Evolutionary conservation across 2,888 invertebrate species (phyloP), one percentile per base, ranked within the genome.

Genomic region (Epistrophe eligans): DNA sequence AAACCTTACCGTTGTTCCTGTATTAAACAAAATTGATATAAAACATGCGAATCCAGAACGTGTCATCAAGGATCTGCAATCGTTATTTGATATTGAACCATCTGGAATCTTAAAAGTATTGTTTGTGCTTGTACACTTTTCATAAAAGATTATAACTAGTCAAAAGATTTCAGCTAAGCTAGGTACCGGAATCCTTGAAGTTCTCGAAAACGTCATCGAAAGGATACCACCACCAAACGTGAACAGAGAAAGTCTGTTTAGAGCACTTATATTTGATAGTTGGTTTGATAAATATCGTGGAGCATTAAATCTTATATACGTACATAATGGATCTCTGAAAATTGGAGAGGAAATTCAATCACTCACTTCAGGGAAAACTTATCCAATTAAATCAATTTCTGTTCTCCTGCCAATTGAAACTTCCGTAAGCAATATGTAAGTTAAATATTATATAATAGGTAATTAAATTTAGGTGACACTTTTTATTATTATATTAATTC

Each of bases 1-100:
- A 89, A 95, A 98, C 89, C 93, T 99, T 72, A 93, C 94, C 1
- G 96, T 99, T 79, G 95, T 99, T 90, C 99, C 99, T 0, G 98
- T 98, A 0, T 94, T 99, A 45, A 99, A 99, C 93, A 99, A 99
- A 94, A 98, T 99, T 77, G 99, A 99, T 92, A 94, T 99, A 74
- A 97, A 98, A 89, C 95, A 97, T 92, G 98, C 99, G 0, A 94
- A 98, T 91, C 98, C 99, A 6, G 97, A 97, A 0, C 94, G 94
- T 90, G 98, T 98, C 0, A 94, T 95, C 88, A 93, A 94, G 52
- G 99, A 99, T 91, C 92, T 99, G 85, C 93, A 96, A 76, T 94
- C 95, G 1, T 92, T 99, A 17, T 99, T 99, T 93, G 96, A 96
- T 89, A 96, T 99, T 88, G 94, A 96, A 0, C 94, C 95, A 2